Conservation (phyloP, 2,113 vertebrate genomes). For the Willisornis vidua region DNA sequence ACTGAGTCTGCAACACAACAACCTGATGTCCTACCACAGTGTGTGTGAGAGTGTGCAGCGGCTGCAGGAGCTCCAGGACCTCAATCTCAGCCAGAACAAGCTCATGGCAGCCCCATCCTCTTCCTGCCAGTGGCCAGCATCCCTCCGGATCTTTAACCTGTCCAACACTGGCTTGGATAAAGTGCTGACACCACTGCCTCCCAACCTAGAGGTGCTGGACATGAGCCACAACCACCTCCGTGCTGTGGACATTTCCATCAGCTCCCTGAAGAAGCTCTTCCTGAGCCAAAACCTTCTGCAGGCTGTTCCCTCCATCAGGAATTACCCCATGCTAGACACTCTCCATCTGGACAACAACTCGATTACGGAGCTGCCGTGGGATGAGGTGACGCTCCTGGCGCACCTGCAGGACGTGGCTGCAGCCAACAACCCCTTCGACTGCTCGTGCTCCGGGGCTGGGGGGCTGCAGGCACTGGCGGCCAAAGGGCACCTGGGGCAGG, state of each 20-base stretch:
- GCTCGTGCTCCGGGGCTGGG: background rate
- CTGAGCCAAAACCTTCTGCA: constrained; percentile 64
- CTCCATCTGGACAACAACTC: constrained; percentile 70
- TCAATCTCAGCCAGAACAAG: constrained; percentile 76
- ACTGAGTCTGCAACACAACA: constrained; percentile 57
- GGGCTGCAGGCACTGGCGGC: background rate
- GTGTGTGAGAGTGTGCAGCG: constrained; percentile 29
- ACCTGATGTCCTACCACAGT: constrained; percentile 6
- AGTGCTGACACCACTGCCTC: constrained; percentile 54
- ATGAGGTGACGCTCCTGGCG: background rate
- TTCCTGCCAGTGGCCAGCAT: constrained; percentile 63
- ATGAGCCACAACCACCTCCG: constrained; percentile 67
- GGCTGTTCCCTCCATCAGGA: constrained; percentile 6
- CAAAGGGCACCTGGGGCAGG: background rate
- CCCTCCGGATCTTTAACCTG: constrained; percentile 62
- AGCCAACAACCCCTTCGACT: constrained; percentile 44
- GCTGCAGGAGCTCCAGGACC: background rate
- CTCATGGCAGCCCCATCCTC: background rate
- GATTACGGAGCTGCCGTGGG: background rate
- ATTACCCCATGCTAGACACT: constrained; percentile 42
- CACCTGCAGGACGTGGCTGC: background rate
- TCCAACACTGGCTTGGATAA: constrained; percentile 49
- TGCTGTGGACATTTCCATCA: constrained; percentile 11
- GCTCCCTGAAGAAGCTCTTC: constrained; percentile 48
- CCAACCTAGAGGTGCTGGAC: constrained; percentile 59